A percentile compares a stretch with the other conserved stretches of the same genome.
Conservation (phyloP, 2,113 vertebrate species). For the Psilopsiagon aymara region DNA sequence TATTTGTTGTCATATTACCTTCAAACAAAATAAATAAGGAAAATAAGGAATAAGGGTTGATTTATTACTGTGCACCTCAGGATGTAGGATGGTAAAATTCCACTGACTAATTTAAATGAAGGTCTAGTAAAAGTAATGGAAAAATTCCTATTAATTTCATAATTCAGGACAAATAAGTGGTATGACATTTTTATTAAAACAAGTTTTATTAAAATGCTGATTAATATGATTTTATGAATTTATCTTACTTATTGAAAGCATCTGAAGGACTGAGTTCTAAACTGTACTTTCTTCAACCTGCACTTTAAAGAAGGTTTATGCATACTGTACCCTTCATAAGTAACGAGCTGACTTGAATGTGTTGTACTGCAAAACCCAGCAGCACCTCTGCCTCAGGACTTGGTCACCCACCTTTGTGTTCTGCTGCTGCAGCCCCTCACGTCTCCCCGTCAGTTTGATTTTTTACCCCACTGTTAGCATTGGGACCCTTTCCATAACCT, state of each 20-base stretch:
- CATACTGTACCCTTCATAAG: background rate
- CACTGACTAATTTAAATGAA: background rate
- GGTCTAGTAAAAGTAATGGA: background rate
- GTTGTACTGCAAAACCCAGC: background rate
- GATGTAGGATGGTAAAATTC: background rate
- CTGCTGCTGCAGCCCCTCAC: background rate
- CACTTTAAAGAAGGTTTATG: background rate
- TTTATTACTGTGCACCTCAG: background rate
- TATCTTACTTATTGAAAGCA: background rate
- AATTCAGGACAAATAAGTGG: background rate
- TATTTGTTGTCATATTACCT: constrained; percentile 30
- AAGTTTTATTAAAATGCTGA: background rate
- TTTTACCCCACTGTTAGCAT: background rate
- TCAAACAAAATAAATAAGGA: constrained; percentile 34
- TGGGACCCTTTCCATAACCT: background rate
- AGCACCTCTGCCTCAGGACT: background rate
- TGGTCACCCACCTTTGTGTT: accelerated
- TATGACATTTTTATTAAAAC: background rate
- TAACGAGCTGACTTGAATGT: background rate
- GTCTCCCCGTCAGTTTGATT: background rate
- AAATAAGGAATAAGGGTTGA: background rate
- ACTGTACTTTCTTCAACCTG: background rate
- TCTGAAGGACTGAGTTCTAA: background rate
- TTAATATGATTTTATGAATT: background rate
- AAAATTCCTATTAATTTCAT: background rate